These are phyloP conservation scores for Clytia hemisphaerica DNA, from an alignment of 30 jellyfish, hydroid and myxozoan genomes.

Conservation along the genomic window DNA sequence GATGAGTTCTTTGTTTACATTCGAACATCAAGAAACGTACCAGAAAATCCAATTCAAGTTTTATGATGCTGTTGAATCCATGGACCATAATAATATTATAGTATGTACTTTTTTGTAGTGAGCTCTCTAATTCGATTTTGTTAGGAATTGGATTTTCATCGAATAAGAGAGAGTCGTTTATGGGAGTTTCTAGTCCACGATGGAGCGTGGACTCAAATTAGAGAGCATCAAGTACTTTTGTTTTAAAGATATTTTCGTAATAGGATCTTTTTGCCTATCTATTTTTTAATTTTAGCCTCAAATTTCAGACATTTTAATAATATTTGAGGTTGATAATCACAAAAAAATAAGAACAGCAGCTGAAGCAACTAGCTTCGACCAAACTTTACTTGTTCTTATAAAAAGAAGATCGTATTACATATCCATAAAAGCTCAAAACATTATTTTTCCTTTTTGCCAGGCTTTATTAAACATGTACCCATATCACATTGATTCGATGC, in stretches of 20 bases:
- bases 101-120: slow-evolving; percentile 28
- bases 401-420: too few relatives aligned
- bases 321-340: neutral
- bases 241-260: too few relatives aligned
- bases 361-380: too few relatives aligned
- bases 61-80: slow-evolving; percentile 85
- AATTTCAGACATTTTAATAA: neutral
- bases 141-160: neutral
- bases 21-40: slow-evolving; percentile 75
- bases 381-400: neutral
- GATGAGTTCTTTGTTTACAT: slow-evolving; percentile 39
- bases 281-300: neutral
- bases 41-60: slow-evolving; percentile 75
- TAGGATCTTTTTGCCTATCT: neutral
- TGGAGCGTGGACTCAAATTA: too few relatives aligned
- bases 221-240: too few relatives aligned
- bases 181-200: neutral
- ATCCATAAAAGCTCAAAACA: too few relatives aligned
- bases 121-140: neutral
- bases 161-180: too few relatives aligned
- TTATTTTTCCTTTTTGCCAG: slow-evolving; percentile 21
- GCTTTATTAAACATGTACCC: slow-evolving; percentile 59
- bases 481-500: slow-evolving; percentile 74
- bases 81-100: slow-evolving; percentile 77
- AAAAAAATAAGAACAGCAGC: too few relatives aligned